phyloP scores from a whole-genome alignment of 1,140 invertebrate species.

The Trissolcus basalis region DNA sequence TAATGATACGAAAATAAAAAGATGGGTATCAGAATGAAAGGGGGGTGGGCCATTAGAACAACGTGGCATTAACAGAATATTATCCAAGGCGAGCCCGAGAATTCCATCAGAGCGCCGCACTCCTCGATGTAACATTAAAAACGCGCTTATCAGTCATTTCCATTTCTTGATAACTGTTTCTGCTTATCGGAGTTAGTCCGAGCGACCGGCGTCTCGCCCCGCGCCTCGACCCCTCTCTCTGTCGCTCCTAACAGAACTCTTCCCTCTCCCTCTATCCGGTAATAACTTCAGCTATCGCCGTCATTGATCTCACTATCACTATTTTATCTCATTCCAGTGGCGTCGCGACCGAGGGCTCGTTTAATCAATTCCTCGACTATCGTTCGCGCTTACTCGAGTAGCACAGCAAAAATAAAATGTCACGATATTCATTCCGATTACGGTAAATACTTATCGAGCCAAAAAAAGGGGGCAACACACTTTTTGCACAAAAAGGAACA shows the following conservation, averaged over 20 bases:
- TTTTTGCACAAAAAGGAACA: too few relatives aligned
- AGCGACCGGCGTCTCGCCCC: slow-evolving; percentile 57
- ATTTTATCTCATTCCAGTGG: slow-evolving; percentile 75
- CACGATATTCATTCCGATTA: slow-evolving; percentile 50
- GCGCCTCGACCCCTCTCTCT: slow-evolving; percentile 41
- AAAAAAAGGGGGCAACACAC: slow-evolving; percentile 3
- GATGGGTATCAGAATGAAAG: slow-evolving; percentile 23
- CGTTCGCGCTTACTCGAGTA: slow-evolving; percentile 50
- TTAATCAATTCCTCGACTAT: slow-evolving; percentile 60
- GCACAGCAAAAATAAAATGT: slow-evolving; percentile 50
- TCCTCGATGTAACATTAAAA: slow-evolving; percentile 57
- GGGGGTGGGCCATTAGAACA: slow-evolving; percentile 44
- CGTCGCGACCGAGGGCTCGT: slow-evolving; percentile 67
- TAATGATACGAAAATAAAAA: slow-evolving; percentile 40
- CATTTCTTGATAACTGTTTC: slow-evolving; percentile 77
- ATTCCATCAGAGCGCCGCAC: slow-evolving; percentile 44
- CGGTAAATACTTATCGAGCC: slow-evolving; percentile 42
- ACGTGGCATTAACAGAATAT: slow-evolving; percentile 57
- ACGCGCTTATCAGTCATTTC: slow-evolving; percentile 75
- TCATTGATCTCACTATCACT: slow-evolving; percentile 77
- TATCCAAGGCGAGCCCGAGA: slow-evolving; percentile 46
- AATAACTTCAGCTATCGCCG: slow-evolving; percentile 76
- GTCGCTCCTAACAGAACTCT: slow-evolving; percentile 54
- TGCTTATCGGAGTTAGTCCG: slow-evolving; percentile 72
- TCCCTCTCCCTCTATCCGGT: slow-evolving; percentile 74